A percentile compares a stretch with the other conserved stretches of the same genome.
Conservation (phyloP, 1,140 invertebrate species). For the Drosophila funebris region DNA sequence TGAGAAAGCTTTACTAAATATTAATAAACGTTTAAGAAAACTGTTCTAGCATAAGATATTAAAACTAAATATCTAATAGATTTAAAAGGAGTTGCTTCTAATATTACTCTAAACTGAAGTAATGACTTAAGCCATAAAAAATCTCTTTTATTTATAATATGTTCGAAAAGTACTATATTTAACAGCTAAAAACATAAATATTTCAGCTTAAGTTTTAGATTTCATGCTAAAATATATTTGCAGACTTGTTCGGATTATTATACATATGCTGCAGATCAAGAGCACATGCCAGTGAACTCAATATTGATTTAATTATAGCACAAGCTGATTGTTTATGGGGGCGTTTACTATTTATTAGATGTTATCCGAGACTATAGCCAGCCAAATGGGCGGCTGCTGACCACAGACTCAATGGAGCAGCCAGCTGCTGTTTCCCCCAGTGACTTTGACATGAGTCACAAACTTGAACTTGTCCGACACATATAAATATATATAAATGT, state of each 20-base stretch:
- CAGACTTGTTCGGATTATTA: constrained; percentile 35
- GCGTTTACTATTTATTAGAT: constrained; percentile 65
- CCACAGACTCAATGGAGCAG: constrained; percentile 27
- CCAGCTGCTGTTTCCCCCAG: constrained; percentile 25
- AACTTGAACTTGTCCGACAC: constrained; percentile 66
- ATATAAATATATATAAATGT: too few species aligned
- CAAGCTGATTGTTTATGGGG: constrained; percentile 10
- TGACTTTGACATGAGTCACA: constrained; percentile 64
- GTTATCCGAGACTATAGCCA: constrained; percentile 65
- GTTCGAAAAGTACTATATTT: too few species aligned
- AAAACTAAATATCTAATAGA: too few species aligned
- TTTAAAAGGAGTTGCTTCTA: too few species aligned
- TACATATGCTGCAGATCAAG: constrained; percentile 71
- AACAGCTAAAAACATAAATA: not conserved
- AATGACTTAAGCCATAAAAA: too few species aligned
- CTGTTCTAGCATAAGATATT: too few species aligned
- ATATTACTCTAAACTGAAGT: too few species aligned
- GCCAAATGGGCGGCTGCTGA: constrained; percentile 46
- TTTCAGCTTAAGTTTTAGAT: not conserved
- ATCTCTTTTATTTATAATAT: too few species aligned
- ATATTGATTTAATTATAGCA: constrained; percentile 58
- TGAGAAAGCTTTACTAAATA: not conserved
- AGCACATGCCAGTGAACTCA: constrained; percentile 38
- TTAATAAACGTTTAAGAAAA: not conserved
- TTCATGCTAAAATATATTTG: not conserved